A percentile compares a stretch with the other conserved stretches of the same genome.
Conservation (phyloP, 2,888 invertebrate genomes). For the Rosalia funebris region DNA sequence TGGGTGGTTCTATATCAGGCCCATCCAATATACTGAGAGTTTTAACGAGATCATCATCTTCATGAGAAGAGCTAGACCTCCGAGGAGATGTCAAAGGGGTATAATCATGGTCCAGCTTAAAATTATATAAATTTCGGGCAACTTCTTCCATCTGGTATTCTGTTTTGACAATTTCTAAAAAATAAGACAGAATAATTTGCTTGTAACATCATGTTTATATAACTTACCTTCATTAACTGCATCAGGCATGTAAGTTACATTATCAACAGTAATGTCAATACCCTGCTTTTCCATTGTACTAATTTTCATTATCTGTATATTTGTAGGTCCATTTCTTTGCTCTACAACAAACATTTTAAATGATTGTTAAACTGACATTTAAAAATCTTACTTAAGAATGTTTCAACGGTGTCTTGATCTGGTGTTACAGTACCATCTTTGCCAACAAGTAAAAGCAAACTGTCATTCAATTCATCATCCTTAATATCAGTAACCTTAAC, state of each 20-base stretch:
- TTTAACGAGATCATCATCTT: conserved; percentile 61
- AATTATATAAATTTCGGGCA: conserved; percentile 65
- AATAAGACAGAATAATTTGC: conserved; percentile 3
- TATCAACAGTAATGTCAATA: conserved; percentile 64
- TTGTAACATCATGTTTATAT: background rate
- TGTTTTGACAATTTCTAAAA: conserved; percentile 40
- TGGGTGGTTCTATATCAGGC: conserved; percentile 36
- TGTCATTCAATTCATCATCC: conserved; percentile 68
- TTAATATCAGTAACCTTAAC: conserved; percentile 63
- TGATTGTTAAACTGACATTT: conserved; percentile 24
- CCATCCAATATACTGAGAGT: conserved; percentile 61
- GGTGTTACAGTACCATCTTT: conserved; percentile 87
- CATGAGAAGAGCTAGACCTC: conserved; percentile 60
- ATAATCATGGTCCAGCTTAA: conserved; percentile 85
- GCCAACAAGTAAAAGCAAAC: conserved; percentile 85
- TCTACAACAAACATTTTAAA: conserved; percentile 47
- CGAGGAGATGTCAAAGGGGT: conserved; percentile 76
- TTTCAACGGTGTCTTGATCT: conserved; percentile 82
- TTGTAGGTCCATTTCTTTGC: conserved; percentile 56
- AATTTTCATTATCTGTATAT: conserved; percentile 61
- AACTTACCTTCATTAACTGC: conserved; percentile 41
- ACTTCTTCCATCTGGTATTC: conserved; percentile 64
- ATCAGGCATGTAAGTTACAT: conserved; percentile 60
- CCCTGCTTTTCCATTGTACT: conserved; percentile 58
- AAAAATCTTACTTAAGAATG: conserved; percentile 76